Base-by-base conservation (phyloP, 1,140 invertebrate species). In the Bombus difficillimus region DNA sequence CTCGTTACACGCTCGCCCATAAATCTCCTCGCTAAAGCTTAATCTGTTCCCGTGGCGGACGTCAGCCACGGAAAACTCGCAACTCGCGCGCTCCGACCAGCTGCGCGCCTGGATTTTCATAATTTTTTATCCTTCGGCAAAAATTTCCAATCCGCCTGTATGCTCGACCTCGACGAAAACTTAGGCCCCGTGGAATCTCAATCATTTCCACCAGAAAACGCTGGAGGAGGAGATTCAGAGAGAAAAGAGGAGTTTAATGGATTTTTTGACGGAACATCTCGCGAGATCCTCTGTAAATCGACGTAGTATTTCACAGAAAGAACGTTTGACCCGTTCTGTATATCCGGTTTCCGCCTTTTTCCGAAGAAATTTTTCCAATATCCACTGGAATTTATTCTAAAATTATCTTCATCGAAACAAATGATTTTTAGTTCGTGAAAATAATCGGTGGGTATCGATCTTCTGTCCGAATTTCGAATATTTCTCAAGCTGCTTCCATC, bases 1-100 rank as follows among this genome's bases (percentile, higher is more conserved):
- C 92, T 93, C 92, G 92, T 93, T 93, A 93, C 91, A 92, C 90
- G 91, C 88, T 88, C 88, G 91, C 86, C 89, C 91, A 93, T 93
- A 93, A 93, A 93, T 93, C 92, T 92, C 89, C 88, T 85, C 86
- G 84, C 89, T 91, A 93, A 85, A 93, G 92, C 92, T 93, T 92
- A 93, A 93, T 93, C 92, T 93, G 91, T 93, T 92, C 91, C 81
- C 89, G 86, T 85, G 66, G 32, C 66, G 13, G 75, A 66, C 53
- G 81, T 83, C 59, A 59, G 62, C 69, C 80, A 34, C 77, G 77
- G 77, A 41, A 77, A 77, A 64, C 28, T 77, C 75, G 57, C 9
- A 12, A 12, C n/a, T 12, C n/a, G 62, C 32, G 18, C 34, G 32
- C 25, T 41, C 25, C 25, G 53, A 37, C 75, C 77, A 80, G 64